Evolutionary conservation across 2,888 invertebrate species (phyloP).

Genomic region (Rugalucina vietnamica): DNA sequence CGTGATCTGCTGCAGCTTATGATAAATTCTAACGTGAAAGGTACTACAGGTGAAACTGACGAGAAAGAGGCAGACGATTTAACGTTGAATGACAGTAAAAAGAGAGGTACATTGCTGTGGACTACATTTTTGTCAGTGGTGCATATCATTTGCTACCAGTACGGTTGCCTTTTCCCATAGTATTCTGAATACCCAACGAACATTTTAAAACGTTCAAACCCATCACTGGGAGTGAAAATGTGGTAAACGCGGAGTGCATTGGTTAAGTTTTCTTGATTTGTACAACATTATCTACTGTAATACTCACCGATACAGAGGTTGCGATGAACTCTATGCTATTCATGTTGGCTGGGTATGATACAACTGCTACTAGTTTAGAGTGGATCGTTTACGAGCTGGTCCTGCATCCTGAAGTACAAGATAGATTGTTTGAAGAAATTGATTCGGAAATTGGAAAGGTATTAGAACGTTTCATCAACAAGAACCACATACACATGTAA

Average conservation of each 20-base stretch:
- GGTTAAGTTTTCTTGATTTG: no score
- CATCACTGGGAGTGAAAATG: no score
- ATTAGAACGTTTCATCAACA: no score
- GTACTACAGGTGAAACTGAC: not conserved
- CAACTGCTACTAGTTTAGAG: conserved; percentile 68
- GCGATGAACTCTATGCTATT: conserved; percentile 71
- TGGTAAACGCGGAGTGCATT: no score
- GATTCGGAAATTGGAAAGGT: conserved; percentile 42
- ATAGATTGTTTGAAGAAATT: conserved; percentile 59
- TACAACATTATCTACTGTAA: no score
- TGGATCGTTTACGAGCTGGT: conserved; percentile 67
- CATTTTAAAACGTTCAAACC: no score
- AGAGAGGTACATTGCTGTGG: no score
- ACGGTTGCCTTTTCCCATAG: no score
- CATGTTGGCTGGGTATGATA: conserved; percentile 74
- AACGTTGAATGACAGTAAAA: not conserved
- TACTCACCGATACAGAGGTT: conserved; percentile 68
- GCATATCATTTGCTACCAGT: no score
- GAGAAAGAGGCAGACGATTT: not conserved
- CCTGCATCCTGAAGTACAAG: conserved; percentile 66
- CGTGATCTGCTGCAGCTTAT: not conserved
- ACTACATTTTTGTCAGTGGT: no score
- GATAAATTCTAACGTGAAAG: not conserved
- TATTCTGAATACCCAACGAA: no score
- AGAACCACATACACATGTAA: no score